These are phyloP conservation scores for Pseudeuparius sepicola DNA, from an alignment of 2,888 invertebrate species.

Conservation along the genomic window DNA sequence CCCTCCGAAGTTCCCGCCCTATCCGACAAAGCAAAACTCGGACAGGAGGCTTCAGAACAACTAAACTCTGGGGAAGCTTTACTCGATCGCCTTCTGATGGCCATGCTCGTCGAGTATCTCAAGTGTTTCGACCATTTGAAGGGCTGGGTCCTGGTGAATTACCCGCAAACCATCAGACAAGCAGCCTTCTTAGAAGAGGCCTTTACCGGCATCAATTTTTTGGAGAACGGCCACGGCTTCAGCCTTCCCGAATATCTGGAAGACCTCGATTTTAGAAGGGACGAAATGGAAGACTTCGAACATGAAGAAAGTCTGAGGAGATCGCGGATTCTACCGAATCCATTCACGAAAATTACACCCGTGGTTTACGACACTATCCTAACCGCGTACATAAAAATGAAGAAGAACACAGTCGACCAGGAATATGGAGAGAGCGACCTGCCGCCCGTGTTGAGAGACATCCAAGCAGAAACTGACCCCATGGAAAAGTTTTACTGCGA, in stretches of 20 bases:
- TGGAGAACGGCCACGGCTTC: no score
- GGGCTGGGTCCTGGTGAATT: constrained; percentile 53
- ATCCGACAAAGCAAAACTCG: constrained; percentile 49
- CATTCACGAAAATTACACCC: constrained; percentile 35
- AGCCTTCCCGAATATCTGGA: no score
- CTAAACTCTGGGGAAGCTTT: constrained; percentile 43
- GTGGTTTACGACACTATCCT: constrained; percentile 45
- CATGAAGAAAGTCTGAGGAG: no score
- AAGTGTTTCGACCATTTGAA: constrained; percentile 40
- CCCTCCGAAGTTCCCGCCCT: constrained; percentile 45
- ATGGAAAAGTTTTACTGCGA: constrained; percentile 50
- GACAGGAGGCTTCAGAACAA: constrained; percentile 46
- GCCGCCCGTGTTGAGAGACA: constrained; percentile 24
- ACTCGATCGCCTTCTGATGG: constrained; percentile 44
- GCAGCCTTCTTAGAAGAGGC: constrained; percentile 50
- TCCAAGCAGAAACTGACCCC: constrained; percentile 40
- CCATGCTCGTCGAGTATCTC: constrained; percentile 52
- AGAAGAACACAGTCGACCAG: constrained; percentile 38
- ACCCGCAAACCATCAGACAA: constrained; percentile 49
- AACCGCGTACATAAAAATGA: constrained; percentile 46
- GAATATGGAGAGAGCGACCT: constrained; percentile 37
- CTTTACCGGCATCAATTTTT: constrained; percentile 40
- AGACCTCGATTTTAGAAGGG: no score
- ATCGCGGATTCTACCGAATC: constrained; percentile 45
- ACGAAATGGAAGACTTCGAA: no score